phyloP scores from a whole-genome alignment of 2,797 vertebrate genomes.

The Rhabdophis nuchalis region DNA sequence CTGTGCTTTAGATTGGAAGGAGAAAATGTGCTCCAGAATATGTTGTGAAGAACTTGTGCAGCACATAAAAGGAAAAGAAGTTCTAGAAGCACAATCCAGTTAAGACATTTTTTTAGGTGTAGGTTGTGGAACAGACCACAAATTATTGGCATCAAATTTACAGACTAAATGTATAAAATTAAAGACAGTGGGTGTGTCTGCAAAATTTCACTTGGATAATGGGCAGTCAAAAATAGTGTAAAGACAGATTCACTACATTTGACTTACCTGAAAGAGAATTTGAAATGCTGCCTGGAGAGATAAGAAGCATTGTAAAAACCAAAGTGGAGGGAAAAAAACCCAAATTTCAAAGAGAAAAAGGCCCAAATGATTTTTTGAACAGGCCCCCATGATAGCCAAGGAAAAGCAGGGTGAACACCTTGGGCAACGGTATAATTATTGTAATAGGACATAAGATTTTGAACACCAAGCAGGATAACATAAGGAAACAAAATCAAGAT shows the following conservation, averaged over 20 bases:
- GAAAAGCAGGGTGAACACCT: not conserved
- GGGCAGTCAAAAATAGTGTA: not conserved
- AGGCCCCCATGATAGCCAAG: not conserved
- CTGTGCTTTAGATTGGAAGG: not conserved
- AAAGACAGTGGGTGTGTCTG: not conserved
- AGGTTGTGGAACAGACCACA: not conserved
- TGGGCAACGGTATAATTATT: not conserved
- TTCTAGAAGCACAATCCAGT: not conserved
- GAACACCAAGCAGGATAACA: not conserved
- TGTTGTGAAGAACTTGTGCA: not conserved
- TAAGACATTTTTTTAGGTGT: not conserved
- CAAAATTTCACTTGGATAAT: not conserved
- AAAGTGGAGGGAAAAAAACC: not conserved
- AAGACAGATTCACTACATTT: not conserved
- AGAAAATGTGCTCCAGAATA: not conserved
- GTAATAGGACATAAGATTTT: not conserved
- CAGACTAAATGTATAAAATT: not conserved
- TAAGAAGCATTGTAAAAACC: not conserved
- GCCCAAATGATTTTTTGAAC: not conserved
- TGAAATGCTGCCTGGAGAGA: not conserved
- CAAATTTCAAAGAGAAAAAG: not conserved
- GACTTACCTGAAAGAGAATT: not conserved
- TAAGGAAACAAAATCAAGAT: not conserved
- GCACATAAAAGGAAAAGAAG: not conserved
- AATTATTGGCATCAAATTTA: not conserved